Base-by-base conservation (phyloP, 1,140 invertebrate species). In the Mesaphorura yosii region DNA sequence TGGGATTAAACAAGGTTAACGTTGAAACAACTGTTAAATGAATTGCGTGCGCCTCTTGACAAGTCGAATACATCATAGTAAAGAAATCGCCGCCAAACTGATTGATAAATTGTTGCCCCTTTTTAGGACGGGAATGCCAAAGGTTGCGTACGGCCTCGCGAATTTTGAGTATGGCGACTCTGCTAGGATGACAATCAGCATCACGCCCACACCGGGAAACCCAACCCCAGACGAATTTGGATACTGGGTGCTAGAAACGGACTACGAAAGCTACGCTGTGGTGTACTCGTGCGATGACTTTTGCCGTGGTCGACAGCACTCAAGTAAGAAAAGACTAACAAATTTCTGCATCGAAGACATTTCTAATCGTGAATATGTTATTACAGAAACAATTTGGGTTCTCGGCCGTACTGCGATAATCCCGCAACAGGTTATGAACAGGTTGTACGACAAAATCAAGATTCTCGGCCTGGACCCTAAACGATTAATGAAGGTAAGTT, bases 161-260 rank as follows among this genome's bases (percentile, higher is more conserved):
- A 63, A 60, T 38, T 63, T 63, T 45, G 61, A 63, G 48, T 60
- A 63, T 29, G 61, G 61, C 19, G 61, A 63, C 14, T 60, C 55
- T 23, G 58, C 61, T 1, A 48, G 59, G 38, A 63, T 63, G 61
- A 60, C 56, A 3, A 58, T 63, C 17, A 38, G 48, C 22, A 51
- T 60, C 19, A 60, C 58, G 14, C 55, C 61, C 10, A 46, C 58
- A 3, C 51, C 54, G 4, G 54, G 25, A 4, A 48, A 48, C 46
- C 7, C 34, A 3, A 38, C 17, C 25, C 49, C 39, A 31, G 48
- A 55, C 6, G 58, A 64, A 44, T 53, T 60, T 38, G 51, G 52
- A 25, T 68, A 66, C 34, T 66, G 64, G 56, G 64, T 71, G 10
- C 48, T 71, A 20, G 65, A 70, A 38, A 71, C 69, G 0, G 69